Conservation (phyloP, 2,797 vertebrate genomes). For the Arctocebus calabarensis region DNA sequence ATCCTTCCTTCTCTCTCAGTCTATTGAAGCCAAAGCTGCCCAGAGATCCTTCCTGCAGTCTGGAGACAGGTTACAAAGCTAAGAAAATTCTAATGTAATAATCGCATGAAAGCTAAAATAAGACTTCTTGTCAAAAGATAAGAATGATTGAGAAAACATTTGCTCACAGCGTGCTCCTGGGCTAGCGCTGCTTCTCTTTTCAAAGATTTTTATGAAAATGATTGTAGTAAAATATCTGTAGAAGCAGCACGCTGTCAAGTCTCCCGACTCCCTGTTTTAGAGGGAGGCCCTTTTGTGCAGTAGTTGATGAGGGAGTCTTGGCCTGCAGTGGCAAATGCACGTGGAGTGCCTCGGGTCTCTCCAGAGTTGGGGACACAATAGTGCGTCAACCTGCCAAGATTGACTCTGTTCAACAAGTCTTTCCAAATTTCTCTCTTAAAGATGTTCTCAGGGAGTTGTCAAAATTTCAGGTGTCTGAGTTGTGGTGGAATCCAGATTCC, state of each 20-base stretch:
- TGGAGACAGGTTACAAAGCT: neutral
- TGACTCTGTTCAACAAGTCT: neutral
- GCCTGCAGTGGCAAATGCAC: accelerated
- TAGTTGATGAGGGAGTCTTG: neutral
- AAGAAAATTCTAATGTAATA: neutral
- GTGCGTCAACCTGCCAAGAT: accelerated
- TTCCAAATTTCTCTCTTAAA: neutral
- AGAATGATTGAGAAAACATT: neutral
- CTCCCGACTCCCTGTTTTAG: neutral
- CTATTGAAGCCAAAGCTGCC: neutral
- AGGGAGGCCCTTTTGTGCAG: neutral
- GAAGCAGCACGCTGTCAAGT: neutral
- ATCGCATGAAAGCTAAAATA: neutral
- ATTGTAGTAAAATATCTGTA: neutral
- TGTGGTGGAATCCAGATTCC: neutral
- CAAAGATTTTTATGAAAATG: neutral
- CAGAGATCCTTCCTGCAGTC: neutral
- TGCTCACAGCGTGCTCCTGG: neutral
- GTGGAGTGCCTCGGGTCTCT: too few relatives aligned
- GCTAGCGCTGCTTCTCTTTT: neutral
- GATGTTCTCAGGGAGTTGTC: neutral
- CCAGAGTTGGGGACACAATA: accelerated
- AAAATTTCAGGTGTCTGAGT: neutral
- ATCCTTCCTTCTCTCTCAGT: neutral
- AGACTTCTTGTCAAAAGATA: neutral